Evolutionary conservation across 2,797 vertebrate genomes (phyloP).

Genomic region (Netta rufina): DNA sequence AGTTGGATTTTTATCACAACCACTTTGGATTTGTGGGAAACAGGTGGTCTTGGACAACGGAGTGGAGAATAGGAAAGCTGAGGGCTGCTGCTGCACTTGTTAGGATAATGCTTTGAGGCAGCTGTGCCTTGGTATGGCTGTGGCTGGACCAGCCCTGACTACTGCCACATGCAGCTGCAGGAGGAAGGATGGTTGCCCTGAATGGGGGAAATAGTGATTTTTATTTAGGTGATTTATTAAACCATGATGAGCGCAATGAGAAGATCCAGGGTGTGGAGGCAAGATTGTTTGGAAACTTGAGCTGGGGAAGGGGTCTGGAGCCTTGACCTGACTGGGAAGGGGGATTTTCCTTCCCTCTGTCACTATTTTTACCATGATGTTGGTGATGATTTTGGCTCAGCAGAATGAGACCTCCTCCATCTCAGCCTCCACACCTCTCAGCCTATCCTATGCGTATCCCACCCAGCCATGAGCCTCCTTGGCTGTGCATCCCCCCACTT

Average conservation of each 20-base stretch:
- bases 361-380: slow-evolving; percentile 51
- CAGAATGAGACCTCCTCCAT: slow-evolving; percentile 77
- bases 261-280: not conserved
- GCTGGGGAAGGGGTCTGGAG: not conserved
- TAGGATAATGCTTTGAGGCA: not conserved
- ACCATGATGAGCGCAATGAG: not conserved
- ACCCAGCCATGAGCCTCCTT: not conserved
- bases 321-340: not conserved
- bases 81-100: not conserved
- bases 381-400: slow-evolving; percentile 82
- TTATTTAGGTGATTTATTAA: not conserved
- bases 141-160: not conserved
- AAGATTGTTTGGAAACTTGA: not conserved
- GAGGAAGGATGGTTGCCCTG: not conserved
- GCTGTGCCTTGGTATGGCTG: not conserved
- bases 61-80: not conserved
- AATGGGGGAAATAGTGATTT: not conserved
- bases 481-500: accelerated
- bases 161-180: not conserved
- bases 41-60: not conserved
- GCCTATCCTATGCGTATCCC: not conserved
- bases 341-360: not conserved
- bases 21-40: slow-evolving; percentile 67
- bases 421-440: slow-evolving; percentile 77
- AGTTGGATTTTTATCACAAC: slow-evolving; percentile 72